These are phyloP conservation scores for Drosophila phalerata DNA, from an alignment of 2,888 invertebrate genomes.

Conservation along the genomic window DNA sequence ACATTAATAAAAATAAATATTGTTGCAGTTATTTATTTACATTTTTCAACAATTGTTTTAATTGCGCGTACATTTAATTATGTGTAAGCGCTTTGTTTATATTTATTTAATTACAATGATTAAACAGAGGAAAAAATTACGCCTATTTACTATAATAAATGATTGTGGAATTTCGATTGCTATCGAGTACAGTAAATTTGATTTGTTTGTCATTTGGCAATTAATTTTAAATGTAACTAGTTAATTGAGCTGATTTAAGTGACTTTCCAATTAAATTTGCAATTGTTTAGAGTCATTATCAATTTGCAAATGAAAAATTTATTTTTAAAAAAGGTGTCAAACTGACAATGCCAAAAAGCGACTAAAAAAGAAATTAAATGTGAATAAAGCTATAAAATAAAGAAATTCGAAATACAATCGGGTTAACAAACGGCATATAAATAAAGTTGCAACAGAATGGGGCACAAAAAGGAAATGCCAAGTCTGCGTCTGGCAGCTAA, in stretches of 20 bases:
- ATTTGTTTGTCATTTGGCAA: conserved; percentile 18
- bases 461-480: neutral
- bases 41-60: conserved; percentile 8
- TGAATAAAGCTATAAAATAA: conserved; percentile 24
- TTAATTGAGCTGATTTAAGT: conserved; percentile 17
- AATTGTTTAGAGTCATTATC: neutral
- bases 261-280: conserved; percentile 13
- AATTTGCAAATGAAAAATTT: neutral
- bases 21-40: neutral
- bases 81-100: conserved; percentile 19
- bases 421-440: conserved; percentile 37
- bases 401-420: conserved; percentile 43
- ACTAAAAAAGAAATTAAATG: neutral
- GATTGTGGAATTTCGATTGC: conserved; percentile 14
- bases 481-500: conserved; percentile 53
- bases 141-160: conserved; percentile 1
- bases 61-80: conserved; percentile 27
- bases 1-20: conserved; percentile 12
- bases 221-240: conserved; percentile 29
- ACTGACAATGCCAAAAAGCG: too few species aligned
- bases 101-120: conserved; percentile 43
- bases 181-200: conserved; percentile 11
- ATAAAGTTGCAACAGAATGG: conserved; percentile 21
- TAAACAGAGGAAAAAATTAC: conserved; percentile 14
- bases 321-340: neutral